Conservation (phyloP, 2,113 vertebrate genomes). For the Apaloderma vittatum region DNA sequence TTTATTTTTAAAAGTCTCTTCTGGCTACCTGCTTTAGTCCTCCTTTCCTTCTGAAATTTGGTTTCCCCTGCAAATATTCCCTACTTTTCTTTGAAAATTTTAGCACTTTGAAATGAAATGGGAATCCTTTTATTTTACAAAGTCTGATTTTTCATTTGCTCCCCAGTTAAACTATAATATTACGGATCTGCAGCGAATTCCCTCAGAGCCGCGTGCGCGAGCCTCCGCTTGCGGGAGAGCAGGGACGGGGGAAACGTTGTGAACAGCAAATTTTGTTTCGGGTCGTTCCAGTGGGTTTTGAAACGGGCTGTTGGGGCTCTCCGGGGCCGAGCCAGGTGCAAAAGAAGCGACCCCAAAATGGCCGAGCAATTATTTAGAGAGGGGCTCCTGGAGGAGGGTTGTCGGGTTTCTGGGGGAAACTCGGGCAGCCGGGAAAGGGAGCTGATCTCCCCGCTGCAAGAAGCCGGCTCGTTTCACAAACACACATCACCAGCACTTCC, state of each 20-base stretch:
- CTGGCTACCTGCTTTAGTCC: not conserved
- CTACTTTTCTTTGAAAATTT: conserved; percentile 3
- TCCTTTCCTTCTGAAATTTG: not conserved
- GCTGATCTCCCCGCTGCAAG: conserved; percentile 9
- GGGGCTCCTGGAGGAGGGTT: not conserved
- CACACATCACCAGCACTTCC: conserved; percentile 20
- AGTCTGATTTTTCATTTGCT: conserved; percentile 31
- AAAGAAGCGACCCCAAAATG: conserved; percentile 40
- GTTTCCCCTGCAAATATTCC: conserved; percentile 11
- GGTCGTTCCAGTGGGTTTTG: conserved; percentile 20
- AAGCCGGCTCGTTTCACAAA: conserved; percentile 48
- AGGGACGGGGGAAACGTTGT: not conserved
- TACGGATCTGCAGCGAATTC: not conserved
- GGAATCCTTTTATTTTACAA: conserved; percentile 37
- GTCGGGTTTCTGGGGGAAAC: conserved; percentile 24
- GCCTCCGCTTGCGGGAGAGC: not conserved
- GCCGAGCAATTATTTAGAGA: conserved; percentile 43
- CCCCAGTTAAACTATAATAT: conserved; percentile 13
- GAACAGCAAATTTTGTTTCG: not conserved
- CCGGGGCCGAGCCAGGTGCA: conserved; percentile 47
- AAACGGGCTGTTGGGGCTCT: not conserved
- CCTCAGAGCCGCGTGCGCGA: not conserved
- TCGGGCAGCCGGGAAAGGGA: not conserved
- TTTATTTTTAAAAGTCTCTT: conserved; percentile 64
- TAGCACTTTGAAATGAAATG: conserved; percentile 18